Evolutionary conservation across 1,140 invertebrate genomes (phyloP).

Genomic region (Ceratoteleas bidentatus): DNA sequence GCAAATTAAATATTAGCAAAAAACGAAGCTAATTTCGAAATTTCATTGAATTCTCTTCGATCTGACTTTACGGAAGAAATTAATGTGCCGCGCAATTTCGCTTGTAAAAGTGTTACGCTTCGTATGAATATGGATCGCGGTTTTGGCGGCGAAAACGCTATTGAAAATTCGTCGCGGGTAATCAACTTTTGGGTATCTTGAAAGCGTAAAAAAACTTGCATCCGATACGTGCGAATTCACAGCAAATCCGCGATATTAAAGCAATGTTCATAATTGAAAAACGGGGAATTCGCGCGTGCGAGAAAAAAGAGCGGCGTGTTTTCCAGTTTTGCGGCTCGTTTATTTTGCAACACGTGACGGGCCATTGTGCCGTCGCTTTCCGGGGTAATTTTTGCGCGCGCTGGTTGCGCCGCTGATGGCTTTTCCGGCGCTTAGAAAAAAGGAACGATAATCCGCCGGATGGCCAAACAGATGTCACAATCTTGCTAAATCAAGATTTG

Average conservation of each 20-base stretch:
- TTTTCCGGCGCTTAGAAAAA: slow-evolving; percentile 11
- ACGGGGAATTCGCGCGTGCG: background rate
- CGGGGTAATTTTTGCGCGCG: slow-evolving; percentile 26
- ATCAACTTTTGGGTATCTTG: slow-evolving; percentile 1
- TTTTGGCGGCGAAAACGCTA: slow-evolving; percentile 5
- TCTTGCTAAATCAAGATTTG: slow-evolving; percentile 9
- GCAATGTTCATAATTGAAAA: slow-evolving; percentile 9
- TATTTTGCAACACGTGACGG: slow-evolving; percentile 25
- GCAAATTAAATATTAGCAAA: no score
- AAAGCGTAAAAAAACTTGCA: background rate
- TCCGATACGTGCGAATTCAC: background rate
- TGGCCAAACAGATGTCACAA: slow-evolving; percentile 7
- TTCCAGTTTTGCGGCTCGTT: slow-evolving; percentile 7
- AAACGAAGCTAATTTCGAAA: no score
- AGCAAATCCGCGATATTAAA: background rate
- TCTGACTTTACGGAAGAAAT: no score
- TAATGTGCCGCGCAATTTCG: slow-evolving; percentile 7
- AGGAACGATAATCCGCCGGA: slow-evolving; percentile 2
- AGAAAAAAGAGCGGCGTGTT: background rate
- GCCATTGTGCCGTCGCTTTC: slow-evolving; percentile 22
- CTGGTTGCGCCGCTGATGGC: slow-evolving; percentile 11
- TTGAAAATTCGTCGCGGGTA: slow-evolving; percentile 13
- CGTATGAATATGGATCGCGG: slow-evolving; percentile 22
- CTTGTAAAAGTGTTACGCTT: slow-evolving; percentile 7
- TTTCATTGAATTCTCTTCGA: no score